phyloP scores from a whole-genome alignment of 2,113 vertebrate genomes.

The Gobio gobio region DNA sequence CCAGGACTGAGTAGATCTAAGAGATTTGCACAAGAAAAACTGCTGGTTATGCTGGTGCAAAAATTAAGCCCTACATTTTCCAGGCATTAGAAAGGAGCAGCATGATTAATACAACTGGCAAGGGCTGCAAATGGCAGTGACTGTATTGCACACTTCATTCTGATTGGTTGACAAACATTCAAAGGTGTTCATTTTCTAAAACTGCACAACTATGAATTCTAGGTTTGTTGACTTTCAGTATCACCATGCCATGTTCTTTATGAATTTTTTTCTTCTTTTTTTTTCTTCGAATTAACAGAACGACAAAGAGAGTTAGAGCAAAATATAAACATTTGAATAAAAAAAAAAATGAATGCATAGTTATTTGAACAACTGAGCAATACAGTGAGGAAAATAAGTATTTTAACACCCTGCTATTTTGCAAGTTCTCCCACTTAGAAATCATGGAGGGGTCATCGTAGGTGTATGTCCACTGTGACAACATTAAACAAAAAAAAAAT shows the following conservation, averaged over 20 bases:
- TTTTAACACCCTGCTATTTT: no score
- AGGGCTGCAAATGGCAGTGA: not conserved
- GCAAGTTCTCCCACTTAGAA: no score
- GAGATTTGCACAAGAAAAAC: not conserved
- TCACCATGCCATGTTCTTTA: not conserved
- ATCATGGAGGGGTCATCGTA: no score
- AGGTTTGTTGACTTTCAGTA: not conserved
- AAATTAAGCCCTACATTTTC: not conserved
- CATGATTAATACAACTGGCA: not conserved
- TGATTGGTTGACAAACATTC: conserved; percentile 5
- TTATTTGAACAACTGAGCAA: no score
- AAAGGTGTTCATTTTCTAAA: not conserved
- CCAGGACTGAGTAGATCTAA: conserved; percentile 27
- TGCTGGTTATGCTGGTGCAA: not conserved
- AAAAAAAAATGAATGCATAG: no score
- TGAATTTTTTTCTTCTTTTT: not conserved
- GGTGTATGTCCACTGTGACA: no score
- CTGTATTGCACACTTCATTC: not conserved
- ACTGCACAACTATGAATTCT: not conserved
- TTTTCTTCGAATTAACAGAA: not conserved
- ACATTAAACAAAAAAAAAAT: no score
- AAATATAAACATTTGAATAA: not conserved
- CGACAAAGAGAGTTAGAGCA: not conserved
- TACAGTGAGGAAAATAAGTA: no score
- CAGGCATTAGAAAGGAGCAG: not conserved